phyloP scores from a whole-genome alignment of 2,113 vertebrate species.

The Phalacrocorax carbo region DNA sequence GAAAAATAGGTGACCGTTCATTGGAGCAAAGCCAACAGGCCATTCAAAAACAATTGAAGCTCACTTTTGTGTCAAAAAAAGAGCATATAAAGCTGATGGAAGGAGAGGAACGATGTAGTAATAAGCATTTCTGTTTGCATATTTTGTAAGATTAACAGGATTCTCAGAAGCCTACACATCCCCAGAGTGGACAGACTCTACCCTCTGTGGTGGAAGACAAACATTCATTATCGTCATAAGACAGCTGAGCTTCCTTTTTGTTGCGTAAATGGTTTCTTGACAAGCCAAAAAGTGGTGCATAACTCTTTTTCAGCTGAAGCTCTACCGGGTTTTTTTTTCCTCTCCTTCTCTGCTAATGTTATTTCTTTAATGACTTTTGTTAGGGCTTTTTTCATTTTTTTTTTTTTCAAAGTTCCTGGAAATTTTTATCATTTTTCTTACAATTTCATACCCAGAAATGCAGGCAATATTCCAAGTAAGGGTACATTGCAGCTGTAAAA shows the following conservation, averaged over 20 bases:
- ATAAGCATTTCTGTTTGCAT: background rate
- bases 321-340: background rate
- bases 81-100: background rate
- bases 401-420: background rate
- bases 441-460: background rate
- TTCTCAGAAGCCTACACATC: background rate
- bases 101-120: background rate
- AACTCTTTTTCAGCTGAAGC: background rate
- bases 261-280: background rate
- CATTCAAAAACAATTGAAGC: background rate
- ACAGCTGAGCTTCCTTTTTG: background rate
- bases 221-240: background rate
- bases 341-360: background rate
- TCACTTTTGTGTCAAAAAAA: background rate
- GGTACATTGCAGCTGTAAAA: background rate
- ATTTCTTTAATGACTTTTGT: background rate
- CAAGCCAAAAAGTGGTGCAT: background rate
- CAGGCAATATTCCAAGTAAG: background rate
- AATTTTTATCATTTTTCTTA: background rate
- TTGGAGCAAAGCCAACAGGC: background rate
- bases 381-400: accelerated
- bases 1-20: background rate
- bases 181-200: accelerated
- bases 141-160: background rate
- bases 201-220: background rate